phyloP scores from a whole-genome alignment of 2,888 invertebrate species.

The Drosophila phalerata region DNA sequence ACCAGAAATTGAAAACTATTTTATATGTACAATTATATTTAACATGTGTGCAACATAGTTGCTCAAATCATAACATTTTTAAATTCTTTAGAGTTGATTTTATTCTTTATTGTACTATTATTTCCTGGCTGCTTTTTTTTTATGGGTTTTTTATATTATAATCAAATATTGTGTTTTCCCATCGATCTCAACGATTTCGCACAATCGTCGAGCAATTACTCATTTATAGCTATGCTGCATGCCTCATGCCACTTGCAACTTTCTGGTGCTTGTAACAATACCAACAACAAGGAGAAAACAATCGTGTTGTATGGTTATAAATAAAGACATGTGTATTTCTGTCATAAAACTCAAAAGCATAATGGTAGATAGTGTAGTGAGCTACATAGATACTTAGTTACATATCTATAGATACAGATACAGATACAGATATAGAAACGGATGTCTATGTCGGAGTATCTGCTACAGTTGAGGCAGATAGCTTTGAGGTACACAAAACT shows the following conservation, averaged over 20 bases:
- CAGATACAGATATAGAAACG: constrained; percentile 7
- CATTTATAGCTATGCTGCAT: constrained; percentile 45
- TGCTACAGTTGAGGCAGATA: constrained; percentile 35
- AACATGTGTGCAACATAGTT: too few species aligned
- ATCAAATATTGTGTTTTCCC: constrained; percentile 56
- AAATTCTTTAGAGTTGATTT: too few species aligned
- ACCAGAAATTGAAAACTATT: too few species aligned
- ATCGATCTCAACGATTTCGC: constrained; percentile 29
- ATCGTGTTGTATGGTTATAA: constrained; percentile 63
- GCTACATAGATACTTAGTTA: constrained; percentile 32
- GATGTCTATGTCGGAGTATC: constrained; percentile 31
- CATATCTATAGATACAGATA: constrained; percentile 14
- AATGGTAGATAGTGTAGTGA: constrained; percentile 48
- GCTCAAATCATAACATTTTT: too few species aligned
- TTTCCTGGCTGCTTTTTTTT: background rate
- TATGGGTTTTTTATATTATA: constrained; percentile 3
- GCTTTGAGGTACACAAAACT: constrained; percentile 53
- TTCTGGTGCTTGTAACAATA: constrained; percentile 17
- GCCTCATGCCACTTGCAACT: constrained; percentile 51
- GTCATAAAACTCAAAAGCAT: constrained; percentile 64
- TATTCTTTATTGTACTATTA: background rate
- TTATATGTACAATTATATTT: too few species aligned
- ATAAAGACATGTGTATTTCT: constrained; percentile 74
- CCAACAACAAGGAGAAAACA: constrained; percentile 23
- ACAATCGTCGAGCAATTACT: constrained; percentile 43